Conservation (phyloP, 2,113 vertebrate species). For the Artemisiospiza belli region DNA sequence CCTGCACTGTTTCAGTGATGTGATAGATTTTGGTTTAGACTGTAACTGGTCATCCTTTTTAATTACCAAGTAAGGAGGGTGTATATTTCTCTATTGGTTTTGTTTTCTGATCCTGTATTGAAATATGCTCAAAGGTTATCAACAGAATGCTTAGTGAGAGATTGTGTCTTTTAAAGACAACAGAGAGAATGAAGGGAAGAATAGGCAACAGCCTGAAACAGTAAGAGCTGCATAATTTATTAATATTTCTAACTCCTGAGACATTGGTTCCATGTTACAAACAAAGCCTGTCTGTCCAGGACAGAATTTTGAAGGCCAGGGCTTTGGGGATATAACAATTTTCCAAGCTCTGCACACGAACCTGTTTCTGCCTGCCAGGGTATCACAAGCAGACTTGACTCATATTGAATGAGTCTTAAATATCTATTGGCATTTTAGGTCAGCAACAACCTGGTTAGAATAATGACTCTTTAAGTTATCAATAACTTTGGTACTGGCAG, state of each 20-base stretch:
- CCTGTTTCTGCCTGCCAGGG: not conserved
- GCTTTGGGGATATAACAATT: not conserved
- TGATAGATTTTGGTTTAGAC: not conserved
- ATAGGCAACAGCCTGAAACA: not conserved
- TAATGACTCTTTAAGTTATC: not conserved
- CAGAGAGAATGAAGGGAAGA: not conserved
- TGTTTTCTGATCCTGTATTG: not conserved
- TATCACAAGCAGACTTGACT: rapidly evolving
- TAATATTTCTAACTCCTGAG: not conserved
- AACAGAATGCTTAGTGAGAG: not conserved
- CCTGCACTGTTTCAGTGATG: not conserved
- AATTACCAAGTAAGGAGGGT: not conserved
- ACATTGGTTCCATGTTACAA: not conserved
- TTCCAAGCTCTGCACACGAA: not conserved
- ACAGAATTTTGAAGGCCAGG: not conserved
- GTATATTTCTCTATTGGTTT: not conserved
- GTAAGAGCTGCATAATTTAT: not conserved
- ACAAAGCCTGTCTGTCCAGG: not conserved
- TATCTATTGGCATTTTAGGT: not conserved
- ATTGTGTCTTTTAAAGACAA: not conserved
- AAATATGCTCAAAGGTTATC: not conserved
- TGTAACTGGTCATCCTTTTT: not conserved
- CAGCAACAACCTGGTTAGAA: not conserved
- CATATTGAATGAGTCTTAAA: not conserved
- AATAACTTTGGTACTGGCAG: not conserved